Base-by-base conservation (phyloP, 37 sponge, comb jelly and placozoan genomes). In the Hexactinellida sp. region DNA sequence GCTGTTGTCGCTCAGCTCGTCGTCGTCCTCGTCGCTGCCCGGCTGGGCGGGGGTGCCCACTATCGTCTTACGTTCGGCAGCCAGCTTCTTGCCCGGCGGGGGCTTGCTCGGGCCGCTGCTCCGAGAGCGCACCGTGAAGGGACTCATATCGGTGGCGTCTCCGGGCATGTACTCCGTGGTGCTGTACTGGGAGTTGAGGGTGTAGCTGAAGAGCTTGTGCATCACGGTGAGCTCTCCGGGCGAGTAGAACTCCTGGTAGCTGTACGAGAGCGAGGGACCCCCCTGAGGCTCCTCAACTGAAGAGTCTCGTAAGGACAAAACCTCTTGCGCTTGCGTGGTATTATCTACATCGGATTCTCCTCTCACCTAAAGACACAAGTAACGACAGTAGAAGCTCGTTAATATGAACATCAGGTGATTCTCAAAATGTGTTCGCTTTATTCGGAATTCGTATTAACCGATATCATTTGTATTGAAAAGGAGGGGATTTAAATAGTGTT, bases 141-240 rank as follows among this genome's bases (percentile, higher is more conserved):
- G 76, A 63, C 76, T 63, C 76, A 63, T 10, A n/a, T 63, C 76
- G 19, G 25, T 63, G 3, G 76, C 76, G 34, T 63, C 76, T 3
- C 32, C 13, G 34, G 76, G 76, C 21, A 63, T 63, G 34, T 63
- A 63, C 28, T 25, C 28, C 3, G 21, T 63, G 34, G 76, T 63
- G 34, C 76, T 63, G 76, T 63, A 63, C 76, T 63, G 76, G 34
- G 76, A 63, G 34, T 63, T 63, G 28, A 63, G 76, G 34, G 76
- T 63, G 34, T 63, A 63, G 28, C 28, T 63, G 76, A 63, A 63
- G 3, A 63, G 28, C 13, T 63, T 63, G 76, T 63, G 76, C 32
- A 63, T 7, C 3, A 63, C 76, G 3, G 76, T 63, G 25, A 63
- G 76, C 30, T 63, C 76, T 7, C 34, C 13, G 34, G 76, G 76